Evolutionary conservation across 2,797 vertebrate genomes (phyloP).

Genomic region (Petrocephalus sullivani): DNA sequence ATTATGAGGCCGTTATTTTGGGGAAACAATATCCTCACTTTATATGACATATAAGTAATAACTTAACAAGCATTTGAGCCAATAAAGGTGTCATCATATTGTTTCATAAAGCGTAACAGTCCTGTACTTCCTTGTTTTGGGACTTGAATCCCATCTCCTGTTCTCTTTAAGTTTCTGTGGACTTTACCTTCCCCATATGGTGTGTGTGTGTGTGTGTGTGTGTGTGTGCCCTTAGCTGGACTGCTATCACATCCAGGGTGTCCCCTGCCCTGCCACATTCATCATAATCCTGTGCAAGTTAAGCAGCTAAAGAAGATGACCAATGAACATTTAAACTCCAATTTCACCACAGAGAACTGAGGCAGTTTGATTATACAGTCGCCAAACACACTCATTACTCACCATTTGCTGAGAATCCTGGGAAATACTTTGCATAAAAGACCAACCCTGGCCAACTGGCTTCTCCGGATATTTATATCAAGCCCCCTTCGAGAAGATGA

Average conservation of each 20-base stretch:
- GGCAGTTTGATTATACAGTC: background rate
- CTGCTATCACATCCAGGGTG: background rate
- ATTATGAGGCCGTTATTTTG: background rate
- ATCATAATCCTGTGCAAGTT: background rate
- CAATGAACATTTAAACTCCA: background rate
- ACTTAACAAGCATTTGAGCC: too few relatives aligned
- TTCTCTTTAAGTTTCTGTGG: background rate
- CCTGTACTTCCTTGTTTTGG: background rate
- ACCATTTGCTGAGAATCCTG: background rate
- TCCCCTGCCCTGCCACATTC: background rate
- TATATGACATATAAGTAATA: background rate
- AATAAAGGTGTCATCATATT: background rate
- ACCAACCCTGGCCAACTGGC: background rate
- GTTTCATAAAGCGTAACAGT: background rate
- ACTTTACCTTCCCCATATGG: background rate
- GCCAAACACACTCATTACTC: background rate
- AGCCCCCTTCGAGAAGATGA: background rate
- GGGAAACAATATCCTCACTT: background rate
- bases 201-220: background rate
- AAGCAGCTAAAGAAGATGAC: background rate
- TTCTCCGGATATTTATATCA: background rate
- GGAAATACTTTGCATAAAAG: background rate
- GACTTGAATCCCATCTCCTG: background rate
- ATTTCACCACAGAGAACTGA: background rate
- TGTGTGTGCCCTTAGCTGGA: background rate